These are phyloP conservation scores for Python bivittatus DNA, from an alignment of 2,113 vertebrate genomes.

Conservation along the genomic window DNA sequence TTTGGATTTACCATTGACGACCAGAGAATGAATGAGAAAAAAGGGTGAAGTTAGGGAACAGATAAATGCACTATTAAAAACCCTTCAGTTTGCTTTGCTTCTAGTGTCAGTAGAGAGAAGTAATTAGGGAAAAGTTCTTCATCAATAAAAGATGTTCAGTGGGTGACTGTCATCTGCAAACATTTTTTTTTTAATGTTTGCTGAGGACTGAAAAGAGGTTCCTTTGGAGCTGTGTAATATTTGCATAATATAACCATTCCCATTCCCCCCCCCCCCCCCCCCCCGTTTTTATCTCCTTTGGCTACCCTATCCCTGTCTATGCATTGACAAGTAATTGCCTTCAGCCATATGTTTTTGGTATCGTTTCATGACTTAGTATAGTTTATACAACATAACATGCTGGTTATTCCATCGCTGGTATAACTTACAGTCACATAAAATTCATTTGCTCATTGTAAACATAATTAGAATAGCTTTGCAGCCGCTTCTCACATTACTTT, in stretches of 20 bases:
- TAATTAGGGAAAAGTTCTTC: conserved; percentile 49
- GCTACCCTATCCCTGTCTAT: neutral
- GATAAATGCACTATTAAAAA: conserved; percentile 20
- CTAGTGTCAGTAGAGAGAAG: conserved; percentile 32
- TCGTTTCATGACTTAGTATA: neutral
- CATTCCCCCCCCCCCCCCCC: conserved; percentile 33
- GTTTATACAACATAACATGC: neutral
- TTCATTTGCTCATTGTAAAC: neutral
- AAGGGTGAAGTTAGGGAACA: conserved; percentile 38
- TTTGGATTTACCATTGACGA: conserved; percentile 35
- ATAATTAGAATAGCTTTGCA: neutral
- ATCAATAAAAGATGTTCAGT: conserved; percentile 44
- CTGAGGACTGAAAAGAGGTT: conserved; percentile 24
- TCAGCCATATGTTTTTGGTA: conserved; percentile 5
- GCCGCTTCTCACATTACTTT: neutral
- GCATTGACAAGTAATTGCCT: conserved; percentile 21
- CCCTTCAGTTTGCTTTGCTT: conserved; percentile 44
- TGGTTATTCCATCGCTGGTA: neutral
- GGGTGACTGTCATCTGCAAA: conserved; percentile 39
- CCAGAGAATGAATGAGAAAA: conserved; percentile 25
- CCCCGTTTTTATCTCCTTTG: fast-evolving
- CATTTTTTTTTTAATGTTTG: conserved; percentile 25
- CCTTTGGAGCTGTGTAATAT: conserved; percentile 7
- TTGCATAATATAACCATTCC: neutral
- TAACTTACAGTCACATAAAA: neutral